Evolutionary conservation across 2,113 vertebrate species (phyloP), one percentile per base, ranked within the genome.

Genomic region (Burhinus oedicnemus): DNA sequence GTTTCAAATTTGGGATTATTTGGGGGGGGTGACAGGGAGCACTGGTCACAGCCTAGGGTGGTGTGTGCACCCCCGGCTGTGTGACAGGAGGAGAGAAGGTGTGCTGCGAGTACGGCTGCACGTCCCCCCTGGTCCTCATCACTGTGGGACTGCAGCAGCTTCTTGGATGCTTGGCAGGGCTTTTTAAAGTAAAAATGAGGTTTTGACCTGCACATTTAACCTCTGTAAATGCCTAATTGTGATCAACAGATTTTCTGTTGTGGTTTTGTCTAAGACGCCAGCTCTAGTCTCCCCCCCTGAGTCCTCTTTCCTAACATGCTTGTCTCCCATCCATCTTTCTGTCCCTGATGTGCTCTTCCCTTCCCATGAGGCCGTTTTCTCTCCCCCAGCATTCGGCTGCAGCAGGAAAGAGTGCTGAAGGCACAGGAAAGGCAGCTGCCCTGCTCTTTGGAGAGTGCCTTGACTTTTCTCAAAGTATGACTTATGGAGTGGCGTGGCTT

Each of bases 401-500:
- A 66, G 6, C 15, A 54, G 12, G 12, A 16, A 11, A 64, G 20
- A 54, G 42, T 25, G n/a, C 12, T 69, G 58, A 77, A 83, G 14
- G 12, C 40, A 72, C 12, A 72, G 27, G 20, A 40, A 65, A 72
- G 4, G 15, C 22, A 87, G 11, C 30, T 70, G 30, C 11, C 22
- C 9, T 4, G 2, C 9, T 91, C 80, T 54, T 87, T 47, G 27
- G 52, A 70, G 42, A 47, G 32, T 29, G 25, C 6, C 7, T 77
- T 86, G 32, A 38, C 25, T 77, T 94, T 80, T 78, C 61, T 77
- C 27, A 27, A 49, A 66, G 54, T n/a, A n/a, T 5, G 6, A 51
- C 8, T 62, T 65, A 58, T 1, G 11, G 19, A 5, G 19, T 19
- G 8, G 12, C 0, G 0, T 58, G 52, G 11, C 18, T 34, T 85